Base-by-base conservation (phyloP, 2,797 vertebrate species). In the Acrocephalus scirpaceus region DNA sequence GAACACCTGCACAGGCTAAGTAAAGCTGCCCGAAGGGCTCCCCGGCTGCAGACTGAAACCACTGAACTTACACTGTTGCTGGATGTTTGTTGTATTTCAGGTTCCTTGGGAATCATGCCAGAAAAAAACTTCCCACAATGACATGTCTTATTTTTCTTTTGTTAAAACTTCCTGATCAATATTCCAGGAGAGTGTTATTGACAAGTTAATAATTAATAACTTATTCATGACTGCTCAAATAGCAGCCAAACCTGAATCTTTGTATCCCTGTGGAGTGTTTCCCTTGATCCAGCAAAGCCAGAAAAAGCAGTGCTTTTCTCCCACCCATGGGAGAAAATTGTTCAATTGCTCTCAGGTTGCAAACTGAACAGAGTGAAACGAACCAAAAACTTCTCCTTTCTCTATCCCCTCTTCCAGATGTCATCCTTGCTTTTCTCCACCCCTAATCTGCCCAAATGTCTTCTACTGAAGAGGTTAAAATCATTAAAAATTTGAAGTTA, bases 171-270 rank as follows among this genome's bases (percentile, higher is more conserved):
- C 83, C 77, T 74, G 86, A 89, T 93, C 4, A 0, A 86, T 91
- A 87, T 67, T 90, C 11, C 34, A 73, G 70, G 40, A 79, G 0
- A 75, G 11, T 7, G 15, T 75, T 93, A 92, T 53, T 89, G 83
- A 70, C 60, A 87, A 34, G 67, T 73, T 89, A 90, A 16, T 92
- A 70, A 90, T 88, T 90, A 88, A 58, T 80, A 65, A 90, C 65
- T 91, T 88, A 61, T 47, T 88, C 82, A 77, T 26, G 44, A 53
- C 44, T 83, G 36, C 51, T 93, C 44, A 66, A 65, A 69, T 18
- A 88, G 54, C 62, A 92, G 78, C 51, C 29, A 75, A 80, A 66
- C 26, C 30, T 66, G 34, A 80, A 66, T 70, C 29, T 86, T 25
- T 65, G 48, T 34, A 81, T 36, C 62, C n/a, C 29, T 66, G 53